Evolutionary conservation across 2,113 vertebrate genomes (phyloP), one percentile per base, ranked within the genome.

Genomic region (Eudyptes chrysolophus): DNA sequence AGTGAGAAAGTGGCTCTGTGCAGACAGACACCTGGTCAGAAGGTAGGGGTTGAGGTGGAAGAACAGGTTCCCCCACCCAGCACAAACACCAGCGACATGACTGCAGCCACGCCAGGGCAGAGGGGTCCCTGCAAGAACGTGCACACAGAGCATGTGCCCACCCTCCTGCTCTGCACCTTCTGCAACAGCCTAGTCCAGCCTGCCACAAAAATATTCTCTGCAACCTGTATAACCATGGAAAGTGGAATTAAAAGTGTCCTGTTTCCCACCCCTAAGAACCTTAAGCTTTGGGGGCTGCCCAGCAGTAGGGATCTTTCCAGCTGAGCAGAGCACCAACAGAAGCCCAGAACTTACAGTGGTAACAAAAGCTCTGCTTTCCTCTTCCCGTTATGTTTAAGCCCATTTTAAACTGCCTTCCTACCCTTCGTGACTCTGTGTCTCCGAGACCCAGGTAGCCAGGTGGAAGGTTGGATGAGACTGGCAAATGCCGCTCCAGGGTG

Each of bases 401-500:
- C n/a, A 26, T 34, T 57, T 36, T 4, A 51, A 64, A 36, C 1
- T 40, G n/a, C 68, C 65, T 34, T 75, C 95, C 54, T 97, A 99
- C 99, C 99, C 97, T 99, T 92, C 97, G 98, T 48, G 97, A 95
- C 74, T 99, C 99, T 3, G 98, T 90, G 94, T 98, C 98, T 24
- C 97, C 98, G 2, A 98, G 96, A 18, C 93, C 98, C 92, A 99
- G 98, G 98, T 99, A 99, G 22, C 99, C 99, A 4, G 98, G 83
- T 16, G 99, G 99, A 75, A 99, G 98, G 94, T 97, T 98, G 90
- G 99, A 98, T 6, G 99, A 99, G 62, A 99, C 99, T 0, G 99
- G 98, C 69, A 99, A 96, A 68, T 99, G 99, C n/a, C 99, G 96
- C 90, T 99, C 99, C n/a, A 98, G 96, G 7, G 99, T 99, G 89